These are phyloP conservation scores for Pomatostomus ruficeps DNA, from an alignment of 2,113 vertebrate species.

Conservation along the genomic window DNA sequence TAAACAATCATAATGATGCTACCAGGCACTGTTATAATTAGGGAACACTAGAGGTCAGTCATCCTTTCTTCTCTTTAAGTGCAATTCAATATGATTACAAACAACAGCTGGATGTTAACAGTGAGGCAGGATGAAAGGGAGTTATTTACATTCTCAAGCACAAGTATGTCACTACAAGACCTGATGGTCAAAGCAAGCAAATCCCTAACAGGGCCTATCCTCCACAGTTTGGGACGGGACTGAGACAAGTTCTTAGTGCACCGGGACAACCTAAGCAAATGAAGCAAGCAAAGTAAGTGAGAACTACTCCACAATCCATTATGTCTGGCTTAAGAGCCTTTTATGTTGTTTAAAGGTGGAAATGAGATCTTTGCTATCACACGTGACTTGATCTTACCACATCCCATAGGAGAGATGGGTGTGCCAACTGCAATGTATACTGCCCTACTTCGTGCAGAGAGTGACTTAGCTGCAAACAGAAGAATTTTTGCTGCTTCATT, in stretches of 20 bases:
- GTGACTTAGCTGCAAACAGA: not conserved
- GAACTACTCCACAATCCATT: not conserved
- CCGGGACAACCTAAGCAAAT: not conserved
- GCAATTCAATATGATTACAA: not conserved
- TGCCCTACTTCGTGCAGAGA: not conserved
- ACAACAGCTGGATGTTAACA: conserved; percentile 30
- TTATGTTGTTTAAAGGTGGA: not conserved
- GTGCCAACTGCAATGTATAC: not conserved
- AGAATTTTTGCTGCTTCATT: not conserved
- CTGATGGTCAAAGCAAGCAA: not conserved
- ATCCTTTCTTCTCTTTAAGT: not conserved
- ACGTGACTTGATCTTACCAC: not conserved
- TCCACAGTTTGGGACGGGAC: not conserved
- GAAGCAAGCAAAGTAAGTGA: not conserved
- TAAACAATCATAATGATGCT: not conserved
- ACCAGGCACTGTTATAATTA: not conserved
- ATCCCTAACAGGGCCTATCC: not conserved
- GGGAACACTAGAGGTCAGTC: conserved; percentile 32
- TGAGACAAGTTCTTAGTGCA: not conserved
- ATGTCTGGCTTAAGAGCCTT: not conserved
- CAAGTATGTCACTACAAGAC: not conserved
- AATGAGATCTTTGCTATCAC: not conserved
- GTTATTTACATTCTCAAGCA: not conserved
- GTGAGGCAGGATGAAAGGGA: not conserved
- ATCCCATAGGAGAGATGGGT: not conserved